A percentile compares a stretch with the other conserved stretches of the same genome.
These are phyloP conservation scores for Conomelus anceps DNA, from an alignment of 2,888 invertebrate genomes.

Conservation along the genomic window DNA sequence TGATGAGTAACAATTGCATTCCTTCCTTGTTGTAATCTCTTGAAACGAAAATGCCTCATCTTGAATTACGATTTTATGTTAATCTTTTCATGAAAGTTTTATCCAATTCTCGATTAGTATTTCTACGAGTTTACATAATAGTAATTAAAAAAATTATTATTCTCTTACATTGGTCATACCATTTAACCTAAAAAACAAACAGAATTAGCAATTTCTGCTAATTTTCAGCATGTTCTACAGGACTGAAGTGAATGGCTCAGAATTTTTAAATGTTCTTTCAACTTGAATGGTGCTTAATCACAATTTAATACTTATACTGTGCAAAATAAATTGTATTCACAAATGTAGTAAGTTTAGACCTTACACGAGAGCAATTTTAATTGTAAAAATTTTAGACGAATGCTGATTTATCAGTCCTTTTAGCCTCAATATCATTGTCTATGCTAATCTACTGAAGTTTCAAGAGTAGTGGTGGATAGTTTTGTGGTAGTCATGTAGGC, in stretches of 20 bases:
- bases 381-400: neutral
- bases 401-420: neutral
- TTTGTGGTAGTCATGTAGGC: neutral
- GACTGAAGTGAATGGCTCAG: neutral
- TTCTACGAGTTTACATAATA: no score
- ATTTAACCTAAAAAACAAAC: no score
- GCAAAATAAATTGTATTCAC: neutral
- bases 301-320: neutral
- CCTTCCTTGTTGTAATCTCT: no score
- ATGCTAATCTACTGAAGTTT: neutral
- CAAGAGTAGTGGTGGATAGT: neutral
- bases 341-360: neutral
- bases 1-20: no score
- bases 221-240: neutral
- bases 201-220: neutral
- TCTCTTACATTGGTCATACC: no score
- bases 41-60: no score
- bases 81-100: no score
- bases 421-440: neutral
- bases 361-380: neutral
- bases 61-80: no score
- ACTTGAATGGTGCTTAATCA: neutral
- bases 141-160: no score
- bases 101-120: no score
- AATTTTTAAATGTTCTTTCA: neutral